Evolutionary conservation across 2,797 vertebrate species (phyloP).

Genomic region (Periparus ater): DNA sequence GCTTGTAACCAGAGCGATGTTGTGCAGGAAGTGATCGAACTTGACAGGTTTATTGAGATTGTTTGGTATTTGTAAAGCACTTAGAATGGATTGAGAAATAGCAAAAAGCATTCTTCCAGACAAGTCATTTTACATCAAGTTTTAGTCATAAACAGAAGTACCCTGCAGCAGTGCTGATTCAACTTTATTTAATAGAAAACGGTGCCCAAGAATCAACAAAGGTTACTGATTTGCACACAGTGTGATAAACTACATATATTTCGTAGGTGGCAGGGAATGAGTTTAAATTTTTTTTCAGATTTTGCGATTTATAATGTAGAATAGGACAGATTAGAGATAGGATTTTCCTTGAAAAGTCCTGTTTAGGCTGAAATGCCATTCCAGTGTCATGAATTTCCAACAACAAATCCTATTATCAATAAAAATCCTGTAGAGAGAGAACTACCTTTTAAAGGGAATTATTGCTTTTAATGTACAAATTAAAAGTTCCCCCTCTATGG

Average conservation of each 20-base stretch:
- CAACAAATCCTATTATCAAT: not conserved
- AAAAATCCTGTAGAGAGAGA: not conserved
- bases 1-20: not conserved
- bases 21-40: not conserved
- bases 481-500: not conserved
- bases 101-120: slow-evolving; percentile 32
- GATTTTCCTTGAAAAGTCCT: not conserved
- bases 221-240: slow-evolving; percentile 22
- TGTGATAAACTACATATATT: not conserved
- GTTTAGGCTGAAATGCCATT: not conserved
- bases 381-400: not conserved
- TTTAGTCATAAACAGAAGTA: slow-evolving; percentile 29
- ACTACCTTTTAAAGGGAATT: not conserved
- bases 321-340: not conserved
- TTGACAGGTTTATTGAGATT: slow-evolving; percentile 41
- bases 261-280: not conserved
- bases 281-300: not conserved
- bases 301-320: not conserved
- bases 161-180: not conserved
- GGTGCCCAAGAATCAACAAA: not conserved
- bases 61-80: slow-evolving; percentile 40
- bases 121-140: slow-evolving; percentile 48
- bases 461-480: not conserved
- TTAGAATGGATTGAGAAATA: slow-evolving; percentile 35
- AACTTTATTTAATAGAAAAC: slow-evolving; percentile 36